Evolutionary conservation across 2,888 invertebrate genomes (phyloP), one percentile per base, ranked within the genome.

Genomic region (Thelaira solivaga): DNA sequence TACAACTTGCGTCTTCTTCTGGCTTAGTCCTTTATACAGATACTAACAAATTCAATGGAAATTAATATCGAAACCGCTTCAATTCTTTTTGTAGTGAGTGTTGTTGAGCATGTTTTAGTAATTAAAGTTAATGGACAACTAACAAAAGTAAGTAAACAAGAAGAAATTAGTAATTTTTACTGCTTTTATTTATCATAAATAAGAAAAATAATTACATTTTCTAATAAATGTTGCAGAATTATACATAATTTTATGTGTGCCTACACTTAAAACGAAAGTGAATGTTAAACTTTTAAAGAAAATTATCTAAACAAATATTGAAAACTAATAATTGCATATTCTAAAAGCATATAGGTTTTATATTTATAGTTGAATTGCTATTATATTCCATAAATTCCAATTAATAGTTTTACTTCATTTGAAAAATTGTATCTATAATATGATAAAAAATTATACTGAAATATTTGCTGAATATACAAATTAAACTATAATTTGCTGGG

Each of bases 111-210:
- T 13, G 62, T 49, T 49, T 62, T 18, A 18, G 36, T 26, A 49
- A 64, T 64, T 49, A 64, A 49, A 64, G 34, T 39, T 49, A 36
- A 64, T 26, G 36, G 26, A 39, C 36, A 39, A 18, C 36, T 31
- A 43, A 36, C 24, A 24, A 45, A 22, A 4, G 13, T 1, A 59
- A 29, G 3, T 16, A 22, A 36, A 24, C 36, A 62, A 41, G 31
- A n/a, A 16, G 6, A 18, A 18, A 34, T 61, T 34, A 18, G 2
- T 36, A 49, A 26, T 49, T 18, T 49, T 45, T 16, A 8, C 18
- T 49, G 22, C 26, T 61, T 11, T 45, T 13, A 20, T 26, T 31
- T 26, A 36, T 49, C 36, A 36, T 49, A 36, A 64, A 49, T 36
- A 26, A 11, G n/a, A 39, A 36, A 11, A 34, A 47, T 62, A 62